Evolutionary conservation across 1,140 invertebrate species (phyloP), one percentile per base, ranked within the genome.

Genomic region (Brachystomella parvula): DNA sequence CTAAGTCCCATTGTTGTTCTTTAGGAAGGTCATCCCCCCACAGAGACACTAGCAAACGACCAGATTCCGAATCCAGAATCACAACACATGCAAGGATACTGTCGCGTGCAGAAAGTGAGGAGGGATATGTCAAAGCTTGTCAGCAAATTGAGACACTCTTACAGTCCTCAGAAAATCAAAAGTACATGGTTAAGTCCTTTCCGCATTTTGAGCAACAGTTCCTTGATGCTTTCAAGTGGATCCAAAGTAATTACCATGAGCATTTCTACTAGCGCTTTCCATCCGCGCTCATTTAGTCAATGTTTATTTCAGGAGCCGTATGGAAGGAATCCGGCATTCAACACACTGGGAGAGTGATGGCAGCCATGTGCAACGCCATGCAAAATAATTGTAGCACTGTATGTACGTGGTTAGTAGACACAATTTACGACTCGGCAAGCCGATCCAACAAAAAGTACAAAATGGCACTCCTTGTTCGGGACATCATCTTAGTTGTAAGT

Each of bases 181-280:
- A 35, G 63, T 72, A 72, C 60, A 59, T 72, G 2, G 24, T 47
- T 17, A 60, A 65, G 19, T 66, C 61, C 17, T 72, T 72, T 63
- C 26, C 29, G 1, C 65, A 35, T 39, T 56, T 72, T 2, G 32
- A 62, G 6, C 44, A 30, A 9, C 24, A 63, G 0, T 69, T 69
- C 19, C 32, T 32, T 21, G 67, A 63, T 35, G 61, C 57, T 2
- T 66, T 71, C 39, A 71, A 68, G 33, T 58, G 60, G 28, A 31
- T 72, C 59, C 15, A 35, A 47, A 62, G 70, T 72, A 65, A 35
- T 29, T 61, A n/a, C 21, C n/a, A 47, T 47, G 2, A 39, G 9
- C 59, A 32, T 39, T 35, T 58, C 35, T 60, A 21, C 28, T 60
- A 9, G 31, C 32, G 21, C 35, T 33, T 59, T 61, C 61, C 15